Evolutionary conservation across 1,140 invertebrate species (phyloP), one percentile per base, ranked within the genome.

Genomic region (Platorchestia sp.): DNA sequence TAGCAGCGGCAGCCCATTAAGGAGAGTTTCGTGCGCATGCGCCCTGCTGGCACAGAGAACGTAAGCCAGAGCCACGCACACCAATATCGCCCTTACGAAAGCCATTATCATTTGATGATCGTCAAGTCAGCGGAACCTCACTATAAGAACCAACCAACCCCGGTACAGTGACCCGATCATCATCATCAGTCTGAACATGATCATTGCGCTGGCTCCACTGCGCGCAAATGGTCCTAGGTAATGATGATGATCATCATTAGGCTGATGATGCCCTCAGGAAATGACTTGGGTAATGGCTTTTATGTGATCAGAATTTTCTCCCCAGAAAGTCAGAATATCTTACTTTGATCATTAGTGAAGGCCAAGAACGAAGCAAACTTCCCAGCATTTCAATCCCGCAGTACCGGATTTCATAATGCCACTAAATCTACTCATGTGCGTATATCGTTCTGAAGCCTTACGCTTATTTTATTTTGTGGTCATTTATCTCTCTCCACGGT

Each of bases 81-180:
- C 95, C 95, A 96, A 95, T 96, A 96, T 95, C 96, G 95, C 95
- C 96, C 96, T 95, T 96, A 96, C 95, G 96, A 95, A 96, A 95
- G 95, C 96, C 95, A 96, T 96, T 96, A 96, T 96, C 96, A 96
- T 96, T 96, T 96, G 96, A 96, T 95, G 96, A 96, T 96, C 96
- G 96, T 96, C 96, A 96, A 96, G 96, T 96, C 96, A 96, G 96
- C 96, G 96, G 95, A 96, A 96, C 96, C 96, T 95, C 96, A 95
- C 96, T 96, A 96, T 96, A 96, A 96, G 95, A 75, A 95, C 96
- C 96, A 95, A 44, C 95, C 95, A 95, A 96, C 96, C 96, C 95
- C 95, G 96, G 95, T 95, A 96, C 95, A 96, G 87, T 53, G 91
- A 89, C 95, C 95, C 95, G 93, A 96, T 96, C 95, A 96, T 96